These are phyloP conservation scores for Luperina nickerlii DNA, from an alignment of 2,888 invertebrate genomes.

Conservation along the genomic window DNA sequence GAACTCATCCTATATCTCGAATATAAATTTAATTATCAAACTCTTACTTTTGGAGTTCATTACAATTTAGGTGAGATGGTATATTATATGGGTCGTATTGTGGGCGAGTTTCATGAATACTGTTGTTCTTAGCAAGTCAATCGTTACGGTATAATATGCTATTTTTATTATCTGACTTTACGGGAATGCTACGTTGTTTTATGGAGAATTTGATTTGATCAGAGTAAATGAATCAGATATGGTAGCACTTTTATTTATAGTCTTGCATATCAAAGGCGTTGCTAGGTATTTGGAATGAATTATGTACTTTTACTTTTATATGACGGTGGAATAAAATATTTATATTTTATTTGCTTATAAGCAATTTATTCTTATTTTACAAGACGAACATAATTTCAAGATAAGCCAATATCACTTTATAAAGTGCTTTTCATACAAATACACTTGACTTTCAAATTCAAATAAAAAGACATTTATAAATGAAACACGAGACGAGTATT, in stretches of 20 bases:
- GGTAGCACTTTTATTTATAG: neutral
- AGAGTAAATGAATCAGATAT: neutral
- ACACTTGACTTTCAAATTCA: conserved; percentile 30
- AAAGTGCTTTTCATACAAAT: conserved; percentile 12
- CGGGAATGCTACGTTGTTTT: neutral
- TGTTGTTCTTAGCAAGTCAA: neutral
- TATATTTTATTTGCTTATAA: no score
- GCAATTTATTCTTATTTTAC: neutral
- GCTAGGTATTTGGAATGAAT: neutral
- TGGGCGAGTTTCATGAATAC: conserved; percentile 18
- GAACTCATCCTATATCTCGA: conserved; percentile 71
- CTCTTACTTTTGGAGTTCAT: conserved; percentile 74
- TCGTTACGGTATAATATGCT: neutral
- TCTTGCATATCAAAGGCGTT: neutral
- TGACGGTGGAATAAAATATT: neutral
- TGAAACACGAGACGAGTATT: conserved; percentile 37
- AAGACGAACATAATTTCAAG: neutral
- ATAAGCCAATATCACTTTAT: conserved; percentile 10
- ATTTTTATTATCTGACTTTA: neutral
- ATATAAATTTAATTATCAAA: conserved; percentile 80
- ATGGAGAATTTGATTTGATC: conserved; percentile 1
- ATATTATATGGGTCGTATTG: conserved; percentile 33
- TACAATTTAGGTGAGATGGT: conserved; percentile 68
- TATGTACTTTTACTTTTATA: neutral
- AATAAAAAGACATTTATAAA: conserved; percentile 47